Conservation (phyloP, 2,797 vertebrate species). For the Sebastes umbrosus region DNA sequence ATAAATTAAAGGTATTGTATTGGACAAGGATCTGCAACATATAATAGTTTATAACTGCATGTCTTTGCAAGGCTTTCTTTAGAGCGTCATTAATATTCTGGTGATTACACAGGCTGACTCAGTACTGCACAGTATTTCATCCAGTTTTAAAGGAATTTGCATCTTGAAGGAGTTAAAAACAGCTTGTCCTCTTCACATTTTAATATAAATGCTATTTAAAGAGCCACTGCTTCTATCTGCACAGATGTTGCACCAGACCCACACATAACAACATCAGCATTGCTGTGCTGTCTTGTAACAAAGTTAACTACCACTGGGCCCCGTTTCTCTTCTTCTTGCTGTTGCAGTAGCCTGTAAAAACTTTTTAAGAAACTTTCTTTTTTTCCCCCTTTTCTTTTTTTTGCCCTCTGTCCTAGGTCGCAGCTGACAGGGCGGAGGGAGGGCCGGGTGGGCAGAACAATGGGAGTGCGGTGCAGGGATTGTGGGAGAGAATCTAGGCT, state of each 20-base stretch:
- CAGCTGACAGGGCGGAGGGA: slow-evolving; percentile 82
- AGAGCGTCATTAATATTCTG: not conserved
- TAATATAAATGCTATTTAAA: slow-evolving; percentile 34
- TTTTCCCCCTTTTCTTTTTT: slow-evolving; percentile 30
- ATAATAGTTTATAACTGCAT: not conserved
- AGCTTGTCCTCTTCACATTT: slow-evolving; percentile 8
- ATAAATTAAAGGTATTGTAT: not conserved
- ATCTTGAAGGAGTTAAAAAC: not conserved
- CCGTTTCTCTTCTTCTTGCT: slow-evolving; percentile 57
- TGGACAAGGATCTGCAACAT: not conserved
- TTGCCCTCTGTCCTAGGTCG: slow-evolving; percentile 81
- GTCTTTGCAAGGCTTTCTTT: not conserved
- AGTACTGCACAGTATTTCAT: not conserved
- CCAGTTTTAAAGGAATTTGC: not conserved
- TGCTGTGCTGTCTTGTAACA: slow-evolving; percentile 53
- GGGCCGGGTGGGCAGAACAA: slow-evolving; percentile 84
- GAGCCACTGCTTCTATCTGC: slow-evolving; percentile 18
- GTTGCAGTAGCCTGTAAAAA: slow-evolving; percentile 78
- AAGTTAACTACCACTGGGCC: slow-evolving; percentile 61
- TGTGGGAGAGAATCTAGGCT: slow-evolving; percentile 91
- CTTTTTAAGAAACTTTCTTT: slow-evolving; percentile 63
- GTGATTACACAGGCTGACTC: not conserved
- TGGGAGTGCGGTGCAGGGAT: slow-evolving; percentile 86
- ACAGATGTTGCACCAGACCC: slow-evolving; percentile 47
- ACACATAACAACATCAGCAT: slow-evolving; percentile 30